Evolutionary conservation across 2,888 invertebrate genomes (phyloP), one percentile per base, ranked within the genome.

Genomic region (Physocephala rufipes): DNA sequence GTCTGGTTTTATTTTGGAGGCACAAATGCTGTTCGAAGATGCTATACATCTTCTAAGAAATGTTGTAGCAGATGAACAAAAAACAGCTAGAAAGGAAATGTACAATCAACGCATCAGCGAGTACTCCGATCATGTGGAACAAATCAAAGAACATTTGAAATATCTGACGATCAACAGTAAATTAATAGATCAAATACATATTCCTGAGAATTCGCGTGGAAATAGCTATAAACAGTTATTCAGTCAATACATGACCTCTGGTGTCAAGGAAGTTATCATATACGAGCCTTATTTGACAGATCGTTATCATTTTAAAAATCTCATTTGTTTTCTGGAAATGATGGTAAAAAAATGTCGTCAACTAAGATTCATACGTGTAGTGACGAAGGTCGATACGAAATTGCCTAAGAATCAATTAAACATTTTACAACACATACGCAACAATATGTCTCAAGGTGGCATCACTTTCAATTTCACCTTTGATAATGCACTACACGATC

Each of bases 201-300:
- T 96, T 74, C 90, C 91, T 74, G 90, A 90, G 72, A 90, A 92
- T 77, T 90, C 92, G 0, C 90, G 87, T 0, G 95, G 95, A 0
- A 89, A 93, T 81, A 91, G 93, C 74, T 95, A 95, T 81, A 89
- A 90, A 72, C 87, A 88, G 61, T 82, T 95, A 47, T 93, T 96
- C 86, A 90, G 92, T 1, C 87, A 91, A 80, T 94, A 94, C 86
- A 84, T 95, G 45, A 92, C 93, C 83, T 90, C 91, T 67, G 89
- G 90, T 68, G 89, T 93, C 2, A 88, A 89, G 9, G 87, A 87
- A 80, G 91, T 95, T 65, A 85, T 89, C 68, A 88, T 96, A 64
- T 93, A 95, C 80, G 95, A 96, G 84, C 94, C 95, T 0, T 95
- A 95, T 79, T 90, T 95, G 68, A 88, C 93, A 79, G 89, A 87